Evolutionary conservation across 2,113 vertebrate species (phyloP).

Genomic region (Myanophis thanlyinensis): DNA sequence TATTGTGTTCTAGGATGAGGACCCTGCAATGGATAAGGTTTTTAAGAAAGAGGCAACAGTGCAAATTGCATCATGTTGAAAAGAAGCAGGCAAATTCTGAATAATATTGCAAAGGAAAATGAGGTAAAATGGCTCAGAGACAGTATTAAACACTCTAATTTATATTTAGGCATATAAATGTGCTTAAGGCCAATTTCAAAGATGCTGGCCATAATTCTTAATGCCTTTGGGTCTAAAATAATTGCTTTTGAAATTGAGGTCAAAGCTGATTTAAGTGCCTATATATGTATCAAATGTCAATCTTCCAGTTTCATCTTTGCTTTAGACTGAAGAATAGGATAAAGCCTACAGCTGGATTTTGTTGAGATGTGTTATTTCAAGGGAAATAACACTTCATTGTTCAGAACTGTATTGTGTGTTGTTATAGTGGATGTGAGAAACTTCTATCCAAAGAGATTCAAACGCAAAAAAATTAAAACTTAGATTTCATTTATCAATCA

Average conservation of each 20-base stretch:
- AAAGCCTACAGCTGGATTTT: not conserved
- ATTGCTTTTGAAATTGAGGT: conserved; percentile 28
- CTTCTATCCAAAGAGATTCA: not conserved
- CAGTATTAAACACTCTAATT: not conserved
- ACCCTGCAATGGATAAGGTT: not conserved
- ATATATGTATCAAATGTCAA: conserved; percentile 19
- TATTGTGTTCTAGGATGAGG: not conserved
- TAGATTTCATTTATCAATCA: not conserved
- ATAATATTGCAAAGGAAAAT: conserved; percentile 5
- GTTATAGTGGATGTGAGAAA: not conserved
- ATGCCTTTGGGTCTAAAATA: conserved; percentile 4
- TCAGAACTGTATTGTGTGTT: not conserved
- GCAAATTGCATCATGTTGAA: not conserved
- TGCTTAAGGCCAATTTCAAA: conserved; percentile 20
- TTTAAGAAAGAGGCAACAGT: not conserved
- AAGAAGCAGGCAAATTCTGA: conserved; percentile 20
- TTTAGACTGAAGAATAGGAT: conserved; percentile 16
- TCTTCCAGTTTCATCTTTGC: not conserved
- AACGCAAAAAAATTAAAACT: not conserved
- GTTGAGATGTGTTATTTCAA: not conserved
- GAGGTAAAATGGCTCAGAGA: conserved; percentile 13
- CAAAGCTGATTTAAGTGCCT: conserved; percentile 11
- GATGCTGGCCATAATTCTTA: not conserved
- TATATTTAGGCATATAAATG: not conserved
- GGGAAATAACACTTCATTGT: not conserved